Evolutionary conservation across 2,888 invertebrate genomes (phyloP), one percentile per base, ranked within the genome.

Genomic region (Quadroppia sp.): DNA sequence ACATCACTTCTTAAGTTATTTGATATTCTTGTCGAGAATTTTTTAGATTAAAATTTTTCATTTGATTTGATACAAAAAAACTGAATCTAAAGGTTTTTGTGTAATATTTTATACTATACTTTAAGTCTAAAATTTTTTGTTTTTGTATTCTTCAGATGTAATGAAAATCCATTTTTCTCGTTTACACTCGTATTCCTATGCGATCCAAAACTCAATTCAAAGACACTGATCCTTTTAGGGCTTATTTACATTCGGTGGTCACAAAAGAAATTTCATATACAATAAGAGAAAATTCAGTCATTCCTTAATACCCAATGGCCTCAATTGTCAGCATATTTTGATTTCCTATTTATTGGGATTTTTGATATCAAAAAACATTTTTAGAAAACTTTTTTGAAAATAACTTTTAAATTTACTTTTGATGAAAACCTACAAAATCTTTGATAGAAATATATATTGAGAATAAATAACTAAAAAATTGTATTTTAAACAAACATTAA

Each of bases 11-110:
- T 20, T 4, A 3, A 53, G 7, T 53, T 25, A 53, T 32, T 59
- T 56, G 17, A 30, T 59, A 59, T 59, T 59, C 59, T 32, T 6
- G 28, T 59, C 59, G 6, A 28, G 59, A 30, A 28, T 20, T 28
- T 59, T 50, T 30, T 59, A 25, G 30, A 59, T 9, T 7, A 53
- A 32, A 59, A 30, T 59, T 59, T 30, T 59, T 13, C 59, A 30
- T 59, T 59, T 59, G 59, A 59, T 59, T 59, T 30, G 59, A 59
- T 11, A 15, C 6, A 28, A 32, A 59, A 59, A 59, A 28, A 3
- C 4, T n/a, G 7, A 53, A 20, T 25, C 23, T 53, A 3, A 11
- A 28, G 3, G 2, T 20, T 25, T 53, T 53, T 53, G 17, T 20
- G 20, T 53, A 20, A 53, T 23, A 53, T 25, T 53, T 53, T 53